Percentiles rank a stretch among this genome's conserved stretches.
These are phyloP conservation scores for Trinorchestia longiramus DNA, from an alignment of 1,140 invertebrate species.

Conservation along the genomic window DNA sequence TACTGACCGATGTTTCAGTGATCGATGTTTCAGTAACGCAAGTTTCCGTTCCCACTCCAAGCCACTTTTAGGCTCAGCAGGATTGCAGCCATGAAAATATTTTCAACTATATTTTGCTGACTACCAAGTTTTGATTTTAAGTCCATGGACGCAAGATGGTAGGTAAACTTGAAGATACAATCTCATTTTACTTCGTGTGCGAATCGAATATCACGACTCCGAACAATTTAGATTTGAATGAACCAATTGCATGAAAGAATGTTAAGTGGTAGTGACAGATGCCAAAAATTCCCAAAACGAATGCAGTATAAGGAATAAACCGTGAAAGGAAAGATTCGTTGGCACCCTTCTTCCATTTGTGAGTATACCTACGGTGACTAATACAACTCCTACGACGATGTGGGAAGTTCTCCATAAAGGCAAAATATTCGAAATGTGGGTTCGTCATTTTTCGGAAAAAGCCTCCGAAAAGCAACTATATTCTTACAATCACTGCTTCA, in stretches of 20 bases:
- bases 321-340: background rate
- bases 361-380: background rate
- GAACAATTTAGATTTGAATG: background rate
- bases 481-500: background rate
- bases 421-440: background rate
- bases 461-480: background rate
- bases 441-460: background rate
- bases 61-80: too few species aligned
- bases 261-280: background rate
- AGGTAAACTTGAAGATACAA: too few species aligned
- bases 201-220: background rate
- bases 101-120: too few species aligned
- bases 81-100: too few species aligned
- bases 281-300: background rate
- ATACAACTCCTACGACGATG: background rate
- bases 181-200: background rate
- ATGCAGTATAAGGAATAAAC: background rate
- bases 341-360: background rate
- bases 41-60: too few species aligned
- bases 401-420: background rate
- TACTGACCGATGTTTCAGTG: too few species aligned
- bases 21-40: too few species aligned
- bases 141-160: too few species aligned
- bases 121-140: too few species aligned
- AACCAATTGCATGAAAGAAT: background rate